Evolutionary conservation across 2,888 invertebrate genomes (phyloP).

Genomic region (Biston stratarius): DNA sequence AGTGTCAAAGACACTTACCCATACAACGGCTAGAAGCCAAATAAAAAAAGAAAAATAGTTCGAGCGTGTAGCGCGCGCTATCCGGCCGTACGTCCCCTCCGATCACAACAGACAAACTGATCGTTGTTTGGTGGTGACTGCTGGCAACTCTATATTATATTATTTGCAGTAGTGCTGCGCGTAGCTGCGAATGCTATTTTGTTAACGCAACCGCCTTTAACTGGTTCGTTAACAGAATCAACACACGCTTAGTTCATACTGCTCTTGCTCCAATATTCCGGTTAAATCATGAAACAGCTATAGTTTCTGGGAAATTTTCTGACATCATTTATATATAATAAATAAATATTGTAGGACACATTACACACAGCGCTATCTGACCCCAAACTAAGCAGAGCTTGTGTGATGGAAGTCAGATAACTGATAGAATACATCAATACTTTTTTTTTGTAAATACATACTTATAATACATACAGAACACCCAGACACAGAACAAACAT

Average conservation of each 20-base stretch:
- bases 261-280: background rate
- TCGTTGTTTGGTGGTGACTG: constrained; percentile 59
- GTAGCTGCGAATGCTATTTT: constrained; percentile 20
- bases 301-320: background rate
- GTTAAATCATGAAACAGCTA: background rate
- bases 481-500: no score
- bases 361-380: no score
- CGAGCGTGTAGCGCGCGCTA: constrained; percentile 77
- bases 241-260: constrained; percentile 11
- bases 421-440: no score
- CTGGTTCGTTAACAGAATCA: constrained; percentile 4
- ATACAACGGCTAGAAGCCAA: constrained; percentile 87
- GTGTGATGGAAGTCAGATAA: no score
- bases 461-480: no score
- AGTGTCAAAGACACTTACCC: constrained; percentile 69
- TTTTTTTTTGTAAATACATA: no score
- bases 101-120: constrained; percentile 77
- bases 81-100: constrained; percentile 65
- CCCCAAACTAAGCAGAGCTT: no score
- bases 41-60: constrained; percentile 84
- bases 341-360: no score
- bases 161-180: constrained; percentile 61
- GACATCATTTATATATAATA: no score
- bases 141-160: constrained; percentile 70
- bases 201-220: constrained; percentile 32